Evolutionary conservation across 1,140 invertebrate species (phyloP).

Genomic region (Scaptodrosophila lebanonensis): DNA sequence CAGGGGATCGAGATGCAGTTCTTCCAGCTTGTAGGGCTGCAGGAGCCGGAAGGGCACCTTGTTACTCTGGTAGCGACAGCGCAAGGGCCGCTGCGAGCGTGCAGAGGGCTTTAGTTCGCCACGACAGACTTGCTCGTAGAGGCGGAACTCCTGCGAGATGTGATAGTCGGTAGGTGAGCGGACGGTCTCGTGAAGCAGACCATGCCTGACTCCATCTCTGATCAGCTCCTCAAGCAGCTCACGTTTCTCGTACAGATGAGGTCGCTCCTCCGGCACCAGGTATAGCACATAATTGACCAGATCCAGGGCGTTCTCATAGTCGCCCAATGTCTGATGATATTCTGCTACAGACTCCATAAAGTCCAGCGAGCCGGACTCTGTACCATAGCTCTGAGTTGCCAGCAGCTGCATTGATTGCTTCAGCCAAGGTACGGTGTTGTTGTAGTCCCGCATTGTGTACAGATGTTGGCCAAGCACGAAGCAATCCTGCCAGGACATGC

Average conservation of each 20-base stretch:
- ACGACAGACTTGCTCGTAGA: constrained; percentile 91
- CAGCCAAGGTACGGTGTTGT: constrained; percentile 96
- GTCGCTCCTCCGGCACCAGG: constrained; percentile 89
- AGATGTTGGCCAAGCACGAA: constrained; percentile 96
- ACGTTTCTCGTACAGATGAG: constrained; percentile 86
- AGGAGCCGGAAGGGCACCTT: constrained; percentile 85
- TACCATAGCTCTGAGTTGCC: constrained; percentile 32
- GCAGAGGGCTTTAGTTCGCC: constrained; percentile 81
- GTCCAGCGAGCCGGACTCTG: constrained; percentile 46
- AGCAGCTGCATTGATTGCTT: constrained; percentile 82
- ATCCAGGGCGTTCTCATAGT: constrained; percentile 88
- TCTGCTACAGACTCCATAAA: constrained; percentile 62
- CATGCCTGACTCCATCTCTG: constrained; percentile 48
- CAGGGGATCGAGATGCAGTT: constrained; percentile 89
- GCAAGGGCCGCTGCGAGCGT: constrained; percentile 76
- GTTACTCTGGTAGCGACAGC: constrained; percentile 80
- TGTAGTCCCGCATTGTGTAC: constrained; percentile 95
- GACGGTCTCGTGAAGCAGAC: constrained; percentile 46
- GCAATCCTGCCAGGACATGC: constrained; percentile 91
- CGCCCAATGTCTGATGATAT: constrained; percentile 88
- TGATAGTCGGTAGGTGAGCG: constrained; percentile 50
- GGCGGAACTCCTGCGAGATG: constrained; percentile 69
- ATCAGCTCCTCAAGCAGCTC: constrained; percentile 78
- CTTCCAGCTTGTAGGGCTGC: constrained; percentile 89
- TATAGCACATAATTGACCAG: constrained; percentile 92